Conservation (phyloP, 2,888 invertebrate species). For the Cheilosia vernalis region DNA sequence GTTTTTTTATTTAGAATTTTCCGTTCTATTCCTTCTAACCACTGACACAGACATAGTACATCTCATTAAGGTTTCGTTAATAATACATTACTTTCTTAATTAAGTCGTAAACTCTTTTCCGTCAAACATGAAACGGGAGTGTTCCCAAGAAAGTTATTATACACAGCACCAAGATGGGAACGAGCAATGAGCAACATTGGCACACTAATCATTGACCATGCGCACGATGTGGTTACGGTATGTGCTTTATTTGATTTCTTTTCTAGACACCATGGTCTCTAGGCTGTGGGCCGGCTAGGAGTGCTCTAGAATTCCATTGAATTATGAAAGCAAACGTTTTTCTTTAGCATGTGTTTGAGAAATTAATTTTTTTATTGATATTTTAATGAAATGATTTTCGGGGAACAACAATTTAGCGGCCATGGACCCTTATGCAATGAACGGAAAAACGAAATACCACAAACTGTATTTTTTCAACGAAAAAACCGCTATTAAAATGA, state of each 20-base stretch:
- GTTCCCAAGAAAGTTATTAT: conserved; percentile 62
- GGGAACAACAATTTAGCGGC: conserved; percentile 16
- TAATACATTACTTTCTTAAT: conserved; percentile 71
- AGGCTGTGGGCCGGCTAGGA: not conserved
- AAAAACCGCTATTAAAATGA: conserved; percentile 1
- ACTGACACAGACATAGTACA: conserved; percentile 27
- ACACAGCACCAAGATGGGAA: conserved; percentile 19
- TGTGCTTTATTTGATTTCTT: conserved; percentile 61
- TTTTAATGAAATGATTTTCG: conserved; percentile 40
- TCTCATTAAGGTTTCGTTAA: conserved; percentile 72
- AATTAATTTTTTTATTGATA: conserved; percentile 35
- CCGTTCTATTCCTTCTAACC: conserved; percentile 20
- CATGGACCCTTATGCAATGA: conserved; percentile 50
- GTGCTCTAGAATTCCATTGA: conserved; percentile 4
- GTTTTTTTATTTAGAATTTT: not conserved
- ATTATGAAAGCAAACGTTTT: conserved; percentile 18
- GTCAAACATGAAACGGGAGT: conserved; percentile 72
- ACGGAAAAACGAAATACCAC: conserved; percentile 17
- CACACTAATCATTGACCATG: conserved; percentile 64
- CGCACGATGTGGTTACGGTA: conserved; percentile 54
- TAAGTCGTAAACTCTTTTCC: conserved; percentile 66
- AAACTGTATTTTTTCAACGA: conserved; percentile 12
- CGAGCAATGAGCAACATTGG: conserved; percentile 38
- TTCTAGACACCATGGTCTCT: conserved; percentile 18
- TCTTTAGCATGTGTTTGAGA: conserved; percentile 1